Base-by-base conservation (phyloP, 92 coral and sea anemone species). In the Porites lobata region DNA sequence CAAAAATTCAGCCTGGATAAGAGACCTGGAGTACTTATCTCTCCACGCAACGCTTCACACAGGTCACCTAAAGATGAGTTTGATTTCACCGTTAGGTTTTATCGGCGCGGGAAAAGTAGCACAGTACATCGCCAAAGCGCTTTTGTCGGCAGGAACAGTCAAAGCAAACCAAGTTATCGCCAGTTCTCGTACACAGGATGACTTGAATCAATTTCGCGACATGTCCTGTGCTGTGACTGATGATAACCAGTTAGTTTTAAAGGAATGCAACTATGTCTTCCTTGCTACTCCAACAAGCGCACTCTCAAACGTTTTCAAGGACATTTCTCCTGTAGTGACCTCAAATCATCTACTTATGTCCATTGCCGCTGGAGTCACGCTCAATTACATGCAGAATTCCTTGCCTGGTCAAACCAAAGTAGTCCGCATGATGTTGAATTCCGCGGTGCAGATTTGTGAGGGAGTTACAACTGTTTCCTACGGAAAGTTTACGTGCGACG, bases 71-170 rank as follows among this genome's bases (percentile, higher is more conserved):
- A 75, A 57, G 50, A 95, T 95, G 98, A 95, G 95, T 84, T 77
- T 91, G 50, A 78, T 88, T 66, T 88, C 94, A 29, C 91, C 94
- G 64, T 77, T 95, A 56, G 98, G 98, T 61, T 95, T 95, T 89
- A 88, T 95, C 32, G 98, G 98, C 43, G 96, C 95, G 65, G 98
- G 98, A 52, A 95, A 95, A 84, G 95, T 92, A n/a, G 98, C 98
- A 22, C 94, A 92, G 73, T 93, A 88, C 8, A 80, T 95, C 22
- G 94, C 96, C 26, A 84, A 86, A 89, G 98, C 96, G 2, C 93
- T 95, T 47, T 86, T 95, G 24, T 92, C 96, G 22, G 95, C 98
- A 14, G 95, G 98, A 65, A 68, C 93, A 15, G 24, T 95, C 38
- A 89, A 88, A 82, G 93, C 96, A 17, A 89, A 91, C 67, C 94